These are phyloP conservation scores for Ptychoptera contaminata DNA, from an alignment of 2,888 invertebrate species.

Conservation along the genomic window DNA sequence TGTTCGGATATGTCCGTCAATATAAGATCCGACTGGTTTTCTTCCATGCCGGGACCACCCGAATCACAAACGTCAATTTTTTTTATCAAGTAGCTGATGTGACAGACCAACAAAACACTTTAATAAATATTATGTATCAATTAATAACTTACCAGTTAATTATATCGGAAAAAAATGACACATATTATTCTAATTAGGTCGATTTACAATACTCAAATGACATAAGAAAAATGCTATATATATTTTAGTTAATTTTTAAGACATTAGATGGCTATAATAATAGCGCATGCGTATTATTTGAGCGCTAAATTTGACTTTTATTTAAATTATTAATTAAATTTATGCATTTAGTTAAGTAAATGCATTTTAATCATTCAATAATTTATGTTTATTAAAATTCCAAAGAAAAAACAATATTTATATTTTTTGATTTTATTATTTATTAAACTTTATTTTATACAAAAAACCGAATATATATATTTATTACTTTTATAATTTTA, in stretches of 20 bases:
- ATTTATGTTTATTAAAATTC: no score
- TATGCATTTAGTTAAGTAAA: no score
- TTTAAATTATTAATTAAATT: no score
- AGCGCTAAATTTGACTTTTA: not conserved
- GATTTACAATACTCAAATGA: not conserved
- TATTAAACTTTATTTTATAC: no score
- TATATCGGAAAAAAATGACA: not conserved
- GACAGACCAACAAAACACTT: not conserved
- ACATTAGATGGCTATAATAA: conserved; percentile 1
- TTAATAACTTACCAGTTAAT: no score
- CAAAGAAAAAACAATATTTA: no score
- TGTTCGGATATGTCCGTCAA: conserved; percentile 57
- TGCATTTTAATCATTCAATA: no score
- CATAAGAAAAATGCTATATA: conserved; percentile 3
- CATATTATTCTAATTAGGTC: not conserved
- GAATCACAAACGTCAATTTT: no score
- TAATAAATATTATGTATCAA: not conserved
- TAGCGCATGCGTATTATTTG: conserved; percentile 1
- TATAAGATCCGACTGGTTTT: conserved; percentile 37
- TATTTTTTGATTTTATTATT: no score
- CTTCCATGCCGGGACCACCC: conserved; percentile 10
- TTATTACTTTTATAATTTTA: no score
- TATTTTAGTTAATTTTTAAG: not conserved
- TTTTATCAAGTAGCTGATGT: not conserved
- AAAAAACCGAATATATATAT: no score